Percentiles rank a stretch among this genome's conserved stretches.
phyloP scores from a whole-genome alignment of 2,888 invertebrate species.

The Mayetiola destructor region DNA sequence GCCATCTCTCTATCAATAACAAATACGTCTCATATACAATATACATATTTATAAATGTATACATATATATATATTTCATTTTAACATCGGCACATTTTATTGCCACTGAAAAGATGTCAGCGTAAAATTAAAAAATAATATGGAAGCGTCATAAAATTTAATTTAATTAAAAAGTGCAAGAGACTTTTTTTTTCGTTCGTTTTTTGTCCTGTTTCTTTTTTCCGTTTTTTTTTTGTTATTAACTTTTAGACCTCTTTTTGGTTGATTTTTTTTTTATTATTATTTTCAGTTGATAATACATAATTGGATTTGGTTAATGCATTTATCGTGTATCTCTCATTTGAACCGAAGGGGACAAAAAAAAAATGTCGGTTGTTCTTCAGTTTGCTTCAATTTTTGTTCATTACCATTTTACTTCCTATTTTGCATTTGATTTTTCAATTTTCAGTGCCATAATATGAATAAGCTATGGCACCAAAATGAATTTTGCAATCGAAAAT shows the following conservation, averaged over 20 bases:
- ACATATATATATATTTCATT: no score
- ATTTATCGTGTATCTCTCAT: neutral
- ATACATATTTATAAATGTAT: no score
- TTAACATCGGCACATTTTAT: no score
- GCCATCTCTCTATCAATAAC: no score
- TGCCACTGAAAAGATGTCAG: slow-evolving; percentile 2
- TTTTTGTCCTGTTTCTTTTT: neutral
- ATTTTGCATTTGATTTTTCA: neutral
- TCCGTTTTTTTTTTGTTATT: neutral
- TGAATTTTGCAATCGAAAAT: neutral
- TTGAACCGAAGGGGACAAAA: neutral
- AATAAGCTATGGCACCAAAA: neutral
- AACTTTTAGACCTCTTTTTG: neutral
- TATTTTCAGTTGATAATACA: neutral
- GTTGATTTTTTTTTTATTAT: no score
- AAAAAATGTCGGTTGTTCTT: neutral
- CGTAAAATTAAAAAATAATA: slow-evolving; percentile 1
- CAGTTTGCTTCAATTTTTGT: neutral
- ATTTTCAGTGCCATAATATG: neutral
- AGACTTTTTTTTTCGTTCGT: neutral
- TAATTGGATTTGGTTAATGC: slow-evolving; percentile 12
- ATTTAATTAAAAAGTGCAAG: slow-evolving; percentile 11
- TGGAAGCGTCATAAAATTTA: slow-evolving; percentile 7
- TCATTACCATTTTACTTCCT: neutral
- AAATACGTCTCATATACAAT: no score